Base-by-base conservation (phyloP, 2,797 vertebrate species). In the Fundulus diaphanus region DNA sequence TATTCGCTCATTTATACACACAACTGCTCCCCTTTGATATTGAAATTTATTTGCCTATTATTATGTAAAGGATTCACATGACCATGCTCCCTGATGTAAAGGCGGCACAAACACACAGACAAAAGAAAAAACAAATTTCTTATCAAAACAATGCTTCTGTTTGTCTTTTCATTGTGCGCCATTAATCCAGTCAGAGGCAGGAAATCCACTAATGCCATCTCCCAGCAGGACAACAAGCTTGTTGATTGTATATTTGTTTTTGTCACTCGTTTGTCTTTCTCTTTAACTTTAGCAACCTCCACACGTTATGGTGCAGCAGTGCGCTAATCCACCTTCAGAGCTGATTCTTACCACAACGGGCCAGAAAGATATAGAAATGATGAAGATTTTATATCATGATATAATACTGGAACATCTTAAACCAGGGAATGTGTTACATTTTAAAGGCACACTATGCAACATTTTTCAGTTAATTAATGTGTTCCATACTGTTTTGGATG, bases 1-100 rank as follows among this genome's bases (percentile, higher is more conserved):
- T 88, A 89, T 85, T 82, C 80, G 69, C 79, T 88, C 83, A 88
- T 90, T 90, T 87, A 87, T 86, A 80, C 77, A 77, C 68, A 78
- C 82, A 79, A 83, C 71, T 20, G 27, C 78, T 73, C 85, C 76
- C 79, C 83, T 85, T 87, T 84, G 82, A 86, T 86, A 80, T 87
- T 82, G 61, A 88, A 83, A 85, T 88, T 7, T 74, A 82, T 79
- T 29, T 61, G 7, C 22, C 29, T 70, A 82, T 84, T 82, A 84
- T 82, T 75, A 83, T 83, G 74, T 80, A 82, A 86, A 87, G 84
- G 56, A 85, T 75, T 56, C 71, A 66, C 68, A 72, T 15, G 70
- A 27, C 57, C 44, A 24, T 1, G 7, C 65, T 74, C 65, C 46
- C 57, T 57, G 42, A 6, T n/a, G 59, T 54, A 70, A 33, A 54